These are phyloP conservation scores for Drosophila mimetica DNA, from an alignment of 2,888 invertebrate genomes.

Conservation along the genomic window DNA sequence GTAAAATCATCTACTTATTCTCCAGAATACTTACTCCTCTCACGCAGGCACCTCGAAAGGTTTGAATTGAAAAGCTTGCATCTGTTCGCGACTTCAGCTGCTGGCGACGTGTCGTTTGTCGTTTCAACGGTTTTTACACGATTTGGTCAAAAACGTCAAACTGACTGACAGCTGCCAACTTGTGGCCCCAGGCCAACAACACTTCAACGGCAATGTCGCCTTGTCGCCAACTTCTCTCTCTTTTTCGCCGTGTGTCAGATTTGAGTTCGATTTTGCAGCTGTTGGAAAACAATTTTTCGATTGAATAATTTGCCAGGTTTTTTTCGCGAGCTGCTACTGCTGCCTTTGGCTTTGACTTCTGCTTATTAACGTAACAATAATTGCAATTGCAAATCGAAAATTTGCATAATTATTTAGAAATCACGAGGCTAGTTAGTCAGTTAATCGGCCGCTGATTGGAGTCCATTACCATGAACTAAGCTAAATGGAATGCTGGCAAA, in stretches of 20 bases:
- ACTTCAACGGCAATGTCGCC: slow-evolving; percentile 49
- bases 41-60: slow-evolving; percentile 30
- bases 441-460: slow-evolving; percentile 45
- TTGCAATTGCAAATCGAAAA: slow-evolving; percentile 62
- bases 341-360: slow-evolving; percentile 41
- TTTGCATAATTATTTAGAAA: slow-evolving; percentile 79
- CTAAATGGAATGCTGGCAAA: slow-evolving; percentile 36
- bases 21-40: neutral
- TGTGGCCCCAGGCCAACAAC: slow-evolving; percentile 46
- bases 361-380: slow-evolving; percentile 74
- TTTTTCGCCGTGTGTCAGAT: slow-evolving; percentile 57
- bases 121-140: slow-evolving; percentile 73
- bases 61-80: slow-evolving; percentile 47
- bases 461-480: slow-evolving; percentile 29
- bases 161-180: slow-evolving; percentile 70
- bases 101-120: slow-evolving; percentile 53
- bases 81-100: slow-evolving; percentile 59
- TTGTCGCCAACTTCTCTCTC: slow-evolving; percentile 46
- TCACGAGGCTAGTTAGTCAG: slow-evolving; percentile 71
- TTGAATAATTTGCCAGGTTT: slow-evolving; percentile 74
- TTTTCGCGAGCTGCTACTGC: slow-evolving; percentile 9
- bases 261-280: slow-evolving; percentile 69
- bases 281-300: slow-evolving; percentile 69
- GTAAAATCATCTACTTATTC: neutral
- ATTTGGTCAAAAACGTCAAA: slow-evolving; percentile 80